Evolutionary conservation across 2,888 invertebrate species (phyloP).

Genomic region (Drosophila neotestacea): DNA sequence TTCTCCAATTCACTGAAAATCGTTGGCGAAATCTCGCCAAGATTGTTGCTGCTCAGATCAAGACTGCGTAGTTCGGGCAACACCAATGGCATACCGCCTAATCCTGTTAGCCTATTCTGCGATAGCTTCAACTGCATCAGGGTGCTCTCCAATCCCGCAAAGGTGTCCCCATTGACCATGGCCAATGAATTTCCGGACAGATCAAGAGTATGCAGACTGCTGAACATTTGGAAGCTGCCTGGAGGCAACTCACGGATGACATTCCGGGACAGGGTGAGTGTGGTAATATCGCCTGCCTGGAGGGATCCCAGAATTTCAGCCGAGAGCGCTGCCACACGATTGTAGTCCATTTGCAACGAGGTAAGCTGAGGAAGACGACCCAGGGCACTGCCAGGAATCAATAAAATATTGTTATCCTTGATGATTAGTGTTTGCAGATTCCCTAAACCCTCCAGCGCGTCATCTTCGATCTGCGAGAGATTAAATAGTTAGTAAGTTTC

Average conservation of each 20-base stretch:
- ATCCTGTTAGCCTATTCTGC: conserved; percentile 90
- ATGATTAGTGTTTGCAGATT: conserved; percentile 91
- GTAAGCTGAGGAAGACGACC: conserved; percentile 91
- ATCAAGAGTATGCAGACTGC: conserved; percentile 89
- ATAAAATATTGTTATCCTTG: conserved; percentile 94
- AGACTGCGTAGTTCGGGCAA: conserved; percentile 89
- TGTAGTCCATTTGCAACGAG: conserved; percentile 92
- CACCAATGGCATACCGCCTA: conserved; percentile 88
- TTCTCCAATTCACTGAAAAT: conserved; percentile 89
- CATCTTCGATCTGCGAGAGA: conserved; percentile 92
- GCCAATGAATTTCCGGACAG: conserved; percentile 92
- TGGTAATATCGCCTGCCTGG: conserved; percentile 89
- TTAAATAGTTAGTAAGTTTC: not conserved
- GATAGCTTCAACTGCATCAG: conserved; percentile 90
- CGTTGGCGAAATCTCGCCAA: conserved; percentile 90
- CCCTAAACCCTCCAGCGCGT: conserved; percentile 93
- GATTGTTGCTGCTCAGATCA: conserved; percentile 92
- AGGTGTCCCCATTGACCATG: conserved; percentile 90
- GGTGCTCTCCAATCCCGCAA: conserved; percentile 91
- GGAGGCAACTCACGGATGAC: conserved; percentile 94
- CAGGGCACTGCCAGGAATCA: conserved; percentile 93
- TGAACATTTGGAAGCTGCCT: conserved; percentile 92
- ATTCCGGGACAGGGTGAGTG: conserved; percentile 92
- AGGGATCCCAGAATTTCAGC: conserved; percentile 91
- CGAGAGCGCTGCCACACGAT: conserved; percentile 94